Evolutionary conservation across 2,888 invertebrate genomes (phyloP).

Genomic region (Hoplodrina blanda): DNA sequence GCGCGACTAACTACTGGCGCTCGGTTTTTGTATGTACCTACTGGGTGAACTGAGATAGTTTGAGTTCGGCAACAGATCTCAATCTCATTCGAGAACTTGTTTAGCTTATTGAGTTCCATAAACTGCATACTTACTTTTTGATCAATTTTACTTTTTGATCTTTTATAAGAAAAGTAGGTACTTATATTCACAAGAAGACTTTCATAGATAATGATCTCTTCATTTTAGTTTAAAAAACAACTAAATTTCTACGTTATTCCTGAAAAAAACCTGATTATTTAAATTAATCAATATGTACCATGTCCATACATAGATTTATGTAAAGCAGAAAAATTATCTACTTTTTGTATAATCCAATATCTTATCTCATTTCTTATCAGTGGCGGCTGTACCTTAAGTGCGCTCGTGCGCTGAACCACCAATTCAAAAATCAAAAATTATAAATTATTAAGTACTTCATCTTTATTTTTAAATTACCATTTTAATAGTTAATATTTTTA

Average conservation of each 20-base stretch:
- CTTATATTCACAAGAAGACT: not conserved
- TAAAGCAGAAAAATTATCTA: not conserved
- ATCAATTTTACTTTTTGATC: not conserved
- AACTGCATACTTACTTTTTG: not conserved
- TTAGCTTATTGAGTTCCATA: not conserved
- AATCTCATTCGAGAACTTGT: conserved; percentile 7
- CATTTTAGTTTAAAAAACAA: not conserved
- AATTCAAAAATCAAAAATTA: no score
- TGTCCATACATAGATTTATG: not conserved
- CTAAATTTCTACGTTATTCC: no score
- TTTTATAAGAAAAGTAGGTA: not conserved
- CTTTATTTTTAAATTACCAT: no score
- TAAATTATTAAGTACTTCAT: no score
- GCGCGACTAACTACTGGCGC: conserved; percentile 1
- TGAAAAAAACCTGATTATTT: not conserved
- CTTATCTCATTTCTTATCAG: not conserved
- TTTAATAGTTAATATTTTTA: no score
- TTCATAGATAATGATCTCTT: not conserved
- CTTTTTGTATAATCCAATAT: not conserved
- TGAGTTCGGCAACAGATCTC: conserved; percentile 2
- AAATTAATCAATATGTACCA: not conserved
- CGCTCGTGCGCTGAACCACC: no score
- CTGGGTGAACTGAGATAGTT: not conserved
- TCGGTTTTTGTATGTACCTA: not conserved
- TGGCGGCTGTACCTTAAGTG: no score